A percentile compares a stretch with the other conserved stretches of the same genome.
Evolutionary conservation across 2,888 invertebrate species (phyloP).

Genomic region (Saturnia pavonia): DNA sequence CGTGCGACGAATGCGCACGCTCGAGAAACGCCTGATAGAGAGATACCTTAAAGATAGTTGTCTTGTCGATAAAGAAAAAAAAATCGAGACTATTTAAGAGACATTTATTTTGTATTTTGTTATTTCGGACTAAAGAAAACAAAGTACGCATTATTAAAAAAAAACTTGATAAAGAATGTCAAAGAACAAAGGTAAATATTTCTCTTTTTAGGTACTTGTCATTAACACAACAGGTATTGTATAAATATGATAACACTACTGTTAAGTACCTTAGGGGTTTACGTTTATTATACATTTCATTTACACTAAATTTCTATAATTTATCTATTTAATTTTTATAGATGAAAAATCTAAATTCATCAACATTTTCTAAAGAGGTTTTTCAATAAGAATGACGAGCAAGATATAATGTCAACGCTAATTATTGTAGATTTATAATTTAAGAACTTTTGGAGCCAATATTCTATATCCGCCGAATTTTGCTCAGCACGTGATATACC

Average conservation of each 20-base stretch:
- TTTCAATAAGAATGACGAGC: slow-evolving; percentile 34
- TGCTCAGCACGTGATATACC: background rate
- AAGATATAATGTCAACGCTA: background rate
- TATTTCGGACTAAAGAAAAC: no score
- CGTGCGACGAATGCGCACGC: no score
- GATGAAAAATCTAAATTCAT: slow-evolving; percentile 74
- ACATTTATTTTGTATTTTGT: no score
- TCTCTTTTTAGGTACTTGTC: background rate
- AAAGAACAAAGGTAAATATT: background rate
- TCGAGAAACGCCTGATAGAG: no score
- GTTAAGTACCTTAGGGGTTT: background rate
- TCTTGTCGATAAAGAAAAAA: no score
- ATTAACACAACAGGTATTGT: background rate
- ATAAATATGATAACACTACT: slow-evolving; percentile 5
- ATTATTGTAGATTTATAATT: no score
- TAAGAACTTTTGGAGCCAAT: background rate
- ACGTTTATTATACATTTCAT: background rate
- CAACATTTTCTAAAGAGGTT: slow-evolving; percentile 75
- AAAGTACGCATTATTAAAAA: no score
- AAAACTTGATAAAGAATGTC: background rate
- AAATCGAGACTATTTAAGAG: no score
- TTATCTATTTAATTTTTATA: slow-evolving; percentile 24
- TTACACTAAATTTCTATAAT: no score
- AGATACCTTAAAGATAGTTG: no score
- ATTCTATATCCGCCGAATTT: background rate